Conservation (phyloP, 2,888 invertebrate species). For the Melanostoma scalare region DNA sequence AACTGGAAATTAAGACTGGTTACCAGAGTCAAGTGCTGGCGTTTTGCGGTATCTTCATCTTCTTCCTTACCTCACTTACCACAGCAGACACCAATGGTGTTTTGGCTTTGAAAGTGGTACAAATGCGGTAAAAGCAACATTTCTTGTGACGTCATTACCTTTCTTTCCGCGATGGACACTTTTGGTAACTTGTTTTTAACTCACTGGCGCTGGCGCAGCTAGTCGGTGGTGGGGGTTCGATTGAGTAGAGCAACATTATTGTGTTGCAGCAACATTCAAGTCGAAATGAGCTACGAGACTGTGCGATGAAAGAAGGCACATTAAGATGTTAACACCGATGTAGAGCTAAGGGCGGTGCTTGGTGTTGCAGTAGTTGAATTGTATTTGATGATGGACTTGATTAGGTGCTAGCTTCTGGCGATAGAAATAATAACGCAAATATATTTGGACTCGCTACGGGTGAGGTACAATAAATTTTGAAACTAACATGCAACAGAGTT, state of each 20-base stretch:
- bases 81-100: slow-evolving; percentile 10
- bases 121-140: slow-evolving; percentile 54
- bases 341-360: too few relatives aligned
- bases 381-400: too few relatives aligned
- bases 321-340: too few relatives aligned
- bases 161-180: slow-evolving; percentile 47
- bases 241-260: slow-evolving; percentile 28
- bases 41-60: slow-evolving; percentile 44
- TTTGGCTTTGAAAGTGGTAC: slow-evolving; percentile 49
- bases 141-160: slow-evolving; percentile 59
- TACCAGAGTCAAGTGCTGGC: slow-evolving; percentile 40
- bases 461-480: too few relatives aligned
- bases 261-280: slow-evolving; percentile 50
- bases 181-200: slow-evolving; percentile 18
- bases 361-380: too few relatives aligned
- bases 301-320: too few relatives aligned
- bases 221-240: slow-evolving; percentile 10
- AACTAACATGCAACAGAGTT: too few relatives aligned
- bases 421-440: too few relatives aligned
- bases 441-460: too few relatives aligned
- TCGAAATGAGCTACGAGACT: too few relatives aligned
- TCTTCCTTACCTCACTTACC: slow-evolving; percentile 20
- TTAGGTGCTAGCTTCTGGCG: too few relatives aligned
- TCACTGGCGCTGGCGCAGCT: too few relatives aligned
- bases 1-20: slow-evolving; percentile 65